Conservation (phyloP, 2,888 invertebrate genomes). For the Erebia epiphron region DNA sequence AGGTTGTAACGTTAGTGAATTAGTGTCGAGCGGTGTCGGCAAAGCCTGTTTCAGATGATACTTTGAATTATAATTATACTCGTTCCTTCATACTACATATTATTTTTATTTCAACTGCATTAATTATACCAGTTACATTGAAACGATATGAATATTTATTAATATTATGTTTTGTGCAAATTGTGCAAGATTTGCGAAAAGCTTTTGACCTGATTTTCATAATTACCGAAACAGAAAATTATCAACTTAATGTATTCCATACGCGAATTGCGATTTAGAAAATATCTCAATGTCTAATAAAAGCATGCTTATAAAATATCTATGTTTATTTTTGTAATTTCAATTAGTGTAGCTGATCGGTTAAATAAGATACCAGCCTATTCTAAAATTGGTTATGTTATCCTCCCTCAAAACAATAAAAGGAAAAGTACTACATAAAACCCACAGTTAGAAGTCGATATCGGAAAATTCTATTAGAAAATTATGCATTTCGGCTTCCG, state of each 20-base stretch:
- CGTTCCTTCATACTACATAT: too few relatives aligned
- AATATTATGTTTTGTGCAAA: too few relatives aligned
- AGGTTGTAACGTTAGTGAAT: slow-evolving; percentile 34
- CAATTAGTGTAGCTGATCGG: not conserved
- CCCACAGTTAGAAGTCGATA: slow-evolving; percentile 34
- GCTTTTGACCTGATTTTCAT: too few relatives aligned
- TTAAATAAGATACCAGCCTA: not conserved
- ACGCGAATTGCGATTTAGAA: too few relatives aligned
- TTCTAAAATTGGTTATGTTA: not conserved
- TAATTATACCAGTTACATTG: not conserved
- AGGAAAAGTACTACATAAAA: slow-evolving; percentile 21
- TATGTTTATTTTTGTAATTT: too few relatives aligned
- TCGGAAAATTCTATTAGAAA: slow-evolving; percentile 55
- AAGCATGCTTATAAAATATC: too few relatives aligned
- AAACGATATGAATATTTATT: not conserved
- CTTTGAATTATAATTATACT: slow-evolving; percentile 19
- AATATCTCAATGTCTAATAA: too few relatives aligned
- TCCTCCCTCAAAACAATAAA: slow-evolving; percentile 15
- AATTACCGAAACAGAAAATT: too few relatives aligned
- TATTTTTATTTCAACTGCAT: not conserved
- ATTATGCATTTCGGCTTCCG: slow-evolving; percentile 75
- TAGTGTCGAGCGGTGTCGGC: slow-evolving; percentile 33
- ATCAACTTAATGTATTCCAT: too few relatives aligned
- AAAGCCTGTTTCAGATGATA: slow-evolving; percentile 10
- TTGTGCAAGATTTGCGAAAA: too few relatives aligned